A percentile compares a stretch with the other conserved stretches of the same genome.
Evolutionary conservation across 1,140 invertebrate species (phyloP).

Genomic region (Oncopodura yosiiana): DNA sequence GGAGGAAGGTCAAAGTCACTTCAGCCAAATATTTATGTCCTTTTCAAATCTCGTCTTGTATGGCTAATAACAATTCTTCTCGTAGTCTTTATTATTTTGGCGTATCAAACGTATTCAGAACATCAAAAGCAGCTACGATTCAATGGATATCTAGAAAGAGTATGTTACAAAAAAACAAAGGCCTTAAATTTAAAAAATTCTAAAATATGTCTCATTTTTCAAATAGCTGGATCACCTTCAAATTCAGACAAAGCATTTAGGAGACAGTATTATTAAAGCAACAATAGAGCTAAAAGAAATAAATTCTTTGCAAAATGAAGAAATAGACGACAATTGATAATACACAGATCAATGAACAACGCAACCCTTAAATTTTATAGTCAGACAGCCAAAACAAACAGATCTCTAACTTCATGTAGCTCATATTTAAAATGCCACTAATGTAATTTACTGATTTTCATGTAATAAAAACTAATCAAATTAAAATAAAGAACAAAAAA

Average conservation of each 20-base stretch:
- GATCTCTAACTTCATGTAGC: no score
- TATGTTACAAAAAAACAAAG: not conserved
- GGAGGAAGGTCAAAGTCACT: not conserved
- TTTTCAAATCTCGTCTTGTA: slow-evolving; percentile 3
- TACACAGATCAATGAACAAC: not conserved
- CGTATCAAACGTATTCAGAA: not conserved
- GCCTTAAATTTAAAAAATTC: not conserved
- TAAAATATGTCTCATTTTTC: not conserved
- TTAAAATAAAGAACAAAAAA: no score
- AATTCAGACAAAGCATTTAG: not conserved
- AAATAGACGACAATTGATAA: no score
- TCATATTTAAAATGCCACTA: no score
- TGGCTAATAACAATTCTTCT: not conserved
- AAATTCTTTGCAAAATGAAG: not conserved
- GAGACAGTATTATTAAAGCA: slow-evolving; percentile 2
- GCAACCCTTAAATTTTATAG: no score
- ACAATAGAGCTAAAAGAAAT: slow-evolving; percentile 3
- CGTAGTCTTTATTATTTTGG: not conserved
- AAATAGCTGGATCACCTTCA: slow-evolving; percentile 1
- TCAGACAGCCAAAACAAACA: no score
- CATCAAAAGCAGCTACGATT: slow-evolving; percentile 6
- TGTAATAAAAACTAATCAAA: no score
- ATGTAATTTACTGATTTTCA: no score
- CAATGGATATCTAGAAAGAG: not conserved
- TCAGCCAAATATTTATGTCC: not conserved